A percentile compares a stretch with the other conserved stretches of the same genome.
Evolutionary conservation across 2,888 invertebrate species (phyloP).

Genomic region (Encarsia formosa): DNA sequence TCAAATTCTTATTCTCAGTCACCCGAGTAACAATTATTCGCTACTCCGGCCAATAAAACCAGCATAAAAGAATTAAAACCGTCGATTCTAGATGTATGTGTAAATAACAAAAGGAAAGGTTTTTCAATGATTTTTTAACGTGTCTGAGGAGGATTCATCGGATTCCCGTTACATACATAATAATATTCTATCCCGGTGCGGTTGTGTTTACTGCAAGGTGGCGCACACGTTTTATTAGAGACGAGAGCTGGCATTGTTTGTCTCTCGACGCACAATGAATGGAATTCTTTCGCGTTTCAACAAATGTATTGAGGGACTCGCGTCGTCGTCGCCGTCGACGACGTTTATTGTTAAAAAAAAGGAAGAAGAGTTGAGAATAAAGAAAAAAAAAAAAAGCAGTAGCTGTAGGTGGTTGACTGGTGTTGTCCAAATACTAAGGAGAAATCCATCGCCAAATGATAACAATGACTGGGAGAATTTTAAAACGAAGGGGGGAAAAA

Average conservation of each 20-base stretch:
- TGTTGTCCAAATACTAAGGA: slow-evolving; percentile 38
- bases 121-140: not conserved
- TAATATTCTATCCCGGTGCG: slow-evolving; percentile 1
- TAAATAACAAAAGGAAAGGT: too few species aligned
- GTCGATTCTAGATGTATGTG: too few species aligned
- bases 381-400: not conserved
- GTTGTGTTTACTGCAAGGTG: not conserved
- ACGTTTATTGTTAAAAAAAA: slow-evolving; percentile 36
- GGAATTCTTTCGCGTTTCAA: slow-evolving; percentile 44
- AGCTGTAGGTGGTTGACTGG: slow-evolving; percentile 28
- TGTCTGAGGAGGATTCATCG: slow-evolving; percentile 16
- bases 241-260: slow-evolving; percentile 18
- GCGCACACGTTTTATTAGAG: slow-evolving; percentile 18
- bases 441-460: slow-evolving; percentile 19
- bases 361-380: slow-evolving; percentile 1
- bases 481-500: not conserved
- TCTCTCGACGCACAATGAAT: slow-evolving; percentile 38
- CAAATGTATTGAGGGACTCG: slow-evolving; percentile 38
- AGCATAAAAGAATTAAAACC: too few species aligned
- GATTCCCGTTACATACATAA: slow-evolving; percentile 10
- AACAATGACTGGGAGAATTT: slow-evolving; percentile 5
- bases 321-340: too few species aligned
- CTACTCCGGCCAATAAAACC: too few species aligned
- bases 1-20: too few species aligned
- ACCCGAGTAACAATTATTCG: too few species aligned